Evolutionary conservation across 2,113 vertebrate species (phyloP), one percentile per base, ranked within the genome.

Genomic region (Perognathus longimembris): DNA sequence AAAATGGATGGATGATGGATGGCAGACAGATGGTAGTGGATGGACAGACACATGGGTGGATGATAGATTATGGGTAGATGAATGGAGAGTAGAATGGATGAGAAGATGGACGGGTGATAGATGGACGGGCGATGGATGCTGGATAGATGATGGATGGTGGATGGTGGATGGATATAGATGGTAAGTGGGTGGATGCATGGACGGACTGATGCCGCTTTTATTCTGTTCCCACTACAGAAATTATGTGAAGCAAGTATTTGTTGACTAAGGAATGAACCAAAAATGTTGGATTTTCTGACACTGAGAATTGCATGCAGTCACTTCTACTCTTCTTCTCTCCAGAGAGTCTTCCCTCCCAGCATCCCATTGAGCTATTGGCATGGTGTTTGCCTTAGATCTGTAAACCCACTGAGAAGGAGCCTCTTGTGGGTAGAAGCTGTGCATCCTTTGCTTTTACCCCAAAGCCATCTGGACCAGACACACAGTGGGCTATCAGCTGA

Each of bases 401-500:
- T 14, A 21, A 7, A 67, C 36, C 61, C 69, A 14, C 12, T 3
- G 21, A 21, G 0, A 7, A 22, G 0, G 24, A 63, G 28, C 34
- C 50, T 70, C 64, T 54, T n/a, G 26, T 28, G 24, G 26, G 80
- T 40, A 66, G 57, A 26, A 30, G 21, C 45, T 61, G 0, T 21
- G 5, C 3, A 21, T 28, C 15, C 38, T 21, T 38, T 1, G 9
- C 21, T 69, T 71, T 38, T 77, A 50, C 77, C 59, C n/a, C 18
- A 6, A 59, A 2, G 15, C 79, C 70, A 20, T 28, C 45, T 17
- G 22, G 11, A 45, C 73, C 54, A 7, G 0, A 21, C 93, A 93
- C 87, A 80, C 90, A 91, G 81, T 75, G 75, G 89, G 92, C 69
- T 20, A 8, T 71, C 93, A 74, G 50, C 74, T 69, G 11, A 1